Percentiles rank a stretch among this genome's conserved stretches.
These are phyloP conservation scores for Tachina grossa DNA, from an alignment of 2,888 invertebrate species.

Conservation along the genomic window DNA sequence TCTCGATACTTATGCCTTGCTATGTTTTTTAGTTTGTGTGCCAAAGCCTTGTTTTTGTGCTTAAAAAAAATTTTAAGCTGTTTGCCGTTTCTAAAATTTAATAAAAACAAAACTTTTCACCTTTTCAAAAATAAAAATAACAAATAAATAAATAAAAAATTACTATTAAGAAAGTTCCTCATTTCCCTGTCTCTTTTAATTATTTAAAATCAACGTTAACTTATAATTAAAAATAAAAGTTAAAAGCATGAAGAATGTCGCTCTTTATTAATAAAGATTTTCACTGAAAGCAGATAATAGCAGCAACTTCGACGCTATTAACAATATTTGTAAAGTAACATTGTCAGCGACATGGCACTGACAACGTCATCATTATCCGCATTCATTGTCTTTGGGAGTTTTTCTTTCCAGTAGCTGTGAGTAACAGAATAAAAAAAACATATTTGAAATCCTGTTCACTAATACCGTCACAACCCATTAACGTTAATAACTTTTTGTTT, in stretches of 20 bases:
- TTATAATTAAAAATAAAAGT: background rate
- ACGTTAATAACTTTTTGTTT: constrained; percentile 69
- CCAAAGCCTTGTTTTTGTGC: no score
- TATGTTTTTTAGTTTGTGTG: no score
- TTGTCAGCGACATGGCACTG: background rate
- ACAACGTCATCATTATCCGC: background rate
- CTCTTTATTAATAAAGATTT: constrained; percentile 26
- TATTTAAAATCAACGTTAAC: background rate
- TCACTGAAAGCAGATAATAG: constrained; percentile 2
- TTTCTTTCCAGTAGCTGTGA: background rate
- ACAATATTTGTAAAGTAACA: background rate
- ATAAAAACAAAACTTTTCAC: no score
- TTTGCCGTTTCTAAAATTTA: no score
- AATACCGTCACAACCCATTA: constrained; percentile 68
- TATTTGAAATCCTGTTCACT: constrained; percentile 59
- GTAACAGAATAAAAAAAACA: background rate
- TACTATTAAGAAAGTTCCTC: background rate
- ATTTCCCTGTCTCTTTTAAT: background rate
- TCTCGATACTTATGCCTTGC: no score
- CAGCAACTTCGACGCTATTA: background rate
- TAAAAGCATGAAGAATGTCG: constrained; percentile 12
- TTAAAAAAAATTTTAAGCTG: no score
- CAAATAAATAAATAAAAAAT: no score
- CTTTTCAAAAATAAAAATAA: background rate
- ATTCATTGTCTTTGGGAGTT: background rate